Base-by-base conservation (phyloP, 2,888 invertebrate species). In the Apamea epomidion region DNA sequence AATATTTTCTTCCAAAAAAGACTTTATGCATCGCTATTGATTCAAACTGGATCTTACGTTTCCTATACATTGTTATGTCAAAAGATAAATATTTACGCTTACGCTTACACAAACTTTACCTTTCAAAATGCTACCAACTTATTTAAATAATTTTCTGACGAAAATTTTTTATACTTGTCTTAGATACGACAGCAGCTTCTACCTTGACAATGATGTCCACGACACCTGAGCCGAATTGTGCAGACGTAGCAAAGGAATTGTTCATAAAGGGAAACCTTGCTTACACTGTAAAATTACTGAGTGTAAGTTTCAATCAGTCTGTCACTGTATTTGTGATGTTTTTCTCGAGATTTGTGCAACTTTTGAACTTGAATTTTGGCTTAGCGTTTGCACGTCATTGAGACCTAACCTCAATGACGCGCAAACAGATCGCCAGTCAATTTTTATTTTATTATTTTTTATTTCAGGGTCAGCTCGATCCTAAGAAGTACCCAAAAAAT, bases 211-310 rank as follows among this genome's bases (percentile, higher is more conserved):
- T 65, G 68, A 74, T 29, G 51, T 37, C 78, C 4, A 78, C 82
- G 0, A 73, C 75, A 14, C 58, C 67, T 2, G 67, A 64, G 0
- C 79, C 74, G 0, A 74, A 62, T 25, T 88, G 86, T 62, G 62
- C 48, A 62, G 65, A 80, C 0, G 69, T 48, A 25, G 76, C 80
- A 21, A 21, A 54, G 14, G 60, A 73, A 29, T 68, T 74, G 32
- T 87, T 85, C n/a, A 3, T 60, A 69, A 18, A 7, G 25, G 88
- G 65, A 70, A 80, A 64, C 48, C 16, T 80, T 14, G 60, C 5
- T 0, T 87, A 29, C 37, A 70, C 78, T 48, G 58, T 21, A 42
- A 87, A 83, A 42, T 37, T 87, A 65, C 51, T 87, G 2, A 37
- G 18, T 37, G 85, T 88, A 62, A 68, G 89, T 81, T 2, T 65